Base-by-base conservation (phyloP, 2,113 vertebrate species). In the Rhegmatorhina hoffmannsi region DNA sequence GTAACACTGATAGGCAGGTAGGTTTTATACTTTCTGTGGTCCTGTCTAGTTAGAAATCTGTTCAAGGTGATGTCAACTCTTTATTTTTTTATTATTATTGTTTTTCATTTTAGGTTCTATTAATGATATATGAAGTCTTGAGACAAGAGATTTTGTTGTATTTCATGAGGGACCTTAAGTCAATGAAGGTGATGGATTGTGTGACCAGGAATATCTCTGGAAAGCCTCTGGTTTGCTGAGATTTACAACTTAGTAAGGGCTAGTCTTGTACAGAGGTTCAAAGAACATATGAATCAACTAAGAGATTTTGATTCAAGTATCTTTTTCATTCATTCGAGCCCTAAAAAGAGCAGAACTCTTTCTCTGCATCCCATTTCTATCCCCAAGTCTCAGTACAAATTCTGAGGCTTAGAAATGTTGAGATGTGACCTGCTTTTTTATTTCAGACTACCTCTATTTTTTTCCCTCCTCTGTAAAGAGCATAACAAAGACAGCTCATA, bases 121-220 rank as follows among this genome's bases (percentile, higher is more conserved):
- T 46, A 62, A 72, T 82, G 33, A 84, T 78, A 81, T 28, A 53
- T 85, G 70, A 95, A 95, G 50, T 69, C 87, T 55, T 83, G 36
- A 91, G 73, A 76, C 52, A 89, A 79, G 69, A 94, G 40, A 68
- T 91, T 85, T 83, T 84, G 21, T 50, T 87, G 23, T 92, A 79
- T 89, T 95, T 94, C 59, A 24, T 66, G 67, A 94, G 55, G 33
- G 43, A 59, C 59, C 38, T 77, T 76, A 90, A 75, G 84, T 83
- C 67, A 87, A 72, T 40, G 10, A 56, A 66, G 43, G 67, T 94
- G 84, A 73, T 95, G 69, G 73, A 89, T 85, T 0, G 0, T 79
- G n/a, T 90, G 63, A 82, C 74, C 24, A 11, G 33, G 43, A 87
- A 46, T 87, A 50, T 90, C 59, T 76, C 46, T 63, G 19, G 67